phyloP scores from a whole-genome alignment of 2,797 vertebrate genomes.

The Odontamblyopus lacepedii region DNA sequence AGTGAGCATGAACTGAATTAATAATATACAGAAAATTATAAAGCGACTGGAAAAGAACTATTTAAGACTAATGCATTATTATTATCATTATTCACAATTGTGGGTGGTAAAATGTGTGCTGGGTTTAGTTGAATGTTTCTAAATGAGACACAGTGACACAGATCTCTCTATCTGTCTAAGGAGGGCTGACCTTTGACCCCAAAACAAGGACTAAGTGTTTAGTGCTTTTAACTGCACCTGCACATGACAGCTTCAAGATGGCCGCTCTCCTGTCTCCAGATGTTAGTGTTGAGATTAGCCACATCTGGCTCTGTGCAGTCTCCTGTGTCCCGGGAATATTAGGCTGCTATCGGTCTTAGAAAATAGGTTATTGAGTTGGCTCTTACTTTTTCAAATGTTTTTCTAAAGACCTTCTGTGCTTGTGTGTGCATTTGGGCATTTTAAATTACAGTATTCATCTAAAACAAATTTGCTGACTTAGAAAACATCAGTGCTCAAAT shows the following conservation, averaged over 20 bases:
- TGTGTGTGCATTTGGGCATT: no score
- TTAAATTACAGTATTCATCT: no score
- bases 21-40: no score
- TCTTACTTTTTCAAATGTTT: background rate
- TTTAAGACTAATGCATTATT: no score
- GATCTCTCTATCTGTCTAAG: background rate
- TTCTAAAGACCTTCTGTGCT: no score
- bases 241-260: conserved; percentile 6
- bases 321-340: background rate
- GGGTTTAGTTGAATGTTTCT: background rate
- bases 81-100: no score
- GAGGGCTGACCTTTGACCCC: background rate
- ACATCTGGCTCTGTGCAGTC: background rate
- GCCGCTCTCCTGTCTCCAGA: background rate
- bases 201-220: background rate
- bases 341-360: background rate
- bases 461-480: no score
- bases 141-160: background rate
- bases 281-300: background rate
- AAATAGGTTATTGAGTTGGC: background rate
- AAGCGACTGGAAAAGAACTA: no score
- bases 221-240: conserved; percentile 1
- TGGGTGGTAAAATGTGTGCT: no score
- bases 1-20: no score
- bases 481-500: no score